Conservation (phyloP, 2,797 vertebrate genomes). For the Intellagama lesueurii region DNA sequence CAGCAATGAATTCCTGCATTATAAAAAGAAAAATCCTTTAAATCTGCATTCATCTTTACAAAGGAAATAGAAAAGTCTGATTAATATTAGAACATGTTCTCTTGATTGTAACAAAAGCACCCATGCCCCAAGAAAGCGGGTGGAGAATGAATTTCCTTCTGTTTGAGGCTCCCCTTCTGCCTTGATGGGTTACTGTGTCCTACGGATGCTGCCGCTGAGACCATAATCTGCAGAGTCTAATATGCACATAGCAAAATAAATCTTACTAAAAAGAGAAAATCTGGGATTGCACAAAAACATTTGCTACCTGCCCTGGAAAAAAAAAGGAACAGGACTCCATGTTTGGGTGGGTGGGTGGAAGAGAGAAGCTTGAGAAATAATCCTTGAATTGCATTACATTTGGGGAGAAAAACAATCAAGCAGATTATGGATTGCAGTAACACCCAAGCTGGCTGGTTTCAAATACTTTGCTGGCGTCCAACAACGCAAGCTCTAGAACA, state of each 20-base stretch:
- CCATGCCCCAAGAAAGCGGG: not conserved
- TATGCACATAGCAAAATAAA: not conserved
- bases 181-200: not conserved
- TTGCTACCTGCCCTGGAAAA: not conserved
- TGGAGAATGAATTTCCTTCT: slow-evolving; percentile 24
- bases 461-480: not conserved
- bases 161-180: not conserved
- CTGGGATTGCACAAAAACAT: rapidly evolving
- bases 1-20: slow-evolving; percentile 65
- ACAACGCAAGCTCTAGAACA: slow-evolving; percentile 22
- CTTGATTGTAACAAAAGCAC: slow-evolving; percentile 22
- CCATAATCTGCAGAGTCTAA: rapidly evolving
- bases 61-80: slow-evolving; percentile 37
- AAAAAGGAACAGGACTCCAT: not conserved
- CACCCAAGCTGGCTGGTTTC: rapidly evolving
- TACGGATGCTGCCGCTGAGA: slow-evolving; percentile 19
- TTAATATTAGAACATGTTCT: slow-evolving; percentile 34
- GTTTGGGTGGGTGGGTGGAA: not conserved
- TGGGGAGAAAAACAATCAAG: slow-evolving; percentile 2
- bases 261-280: rapidly evolving
- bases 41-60: slow-evolving; percentile 47
- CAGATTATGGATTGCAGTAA: not conserved
- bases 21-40: slow-evolving; percentile 62
- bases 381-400: rapidly evolving
- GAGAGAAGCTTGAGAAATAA: not conserved